Evolutionary conservation across 2,888 invertebrate species (phyloP), one percentile per base, ranked within the genome.

Genomic region (Nomada lathburiana): DNA sequence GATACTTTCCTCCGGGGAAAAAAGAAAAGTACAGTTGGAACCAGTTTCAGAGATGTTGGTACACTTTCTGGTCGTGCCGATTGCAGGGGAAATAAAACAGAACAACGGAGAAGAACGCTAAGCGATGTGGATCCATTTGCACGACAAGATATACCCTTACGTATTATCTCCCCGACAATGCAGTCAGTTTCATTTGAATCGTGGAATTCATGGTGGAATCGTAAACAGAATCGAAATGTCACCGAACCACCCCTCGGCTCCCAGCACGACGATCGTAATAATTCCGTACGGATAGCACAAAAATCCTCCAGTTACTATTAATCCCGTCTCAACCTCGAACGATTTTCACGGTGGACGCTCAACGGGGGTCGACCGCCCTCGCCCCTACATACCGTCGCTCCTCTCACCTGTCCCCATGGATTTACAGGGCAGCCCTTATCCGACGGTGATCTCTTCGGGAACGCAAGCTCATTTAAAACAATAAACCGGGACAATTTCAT

Each of bases 401-500:
- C 36, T 42, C 36, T 26, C 53, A 63, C 53, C 59, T 59, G 78
- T 75, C 75, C 36, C 80, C 26, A 47, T 82, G 85, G 86, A 90
- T 92, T 92, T 90, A 92, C 91, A 89, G 87, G 86, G 80, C 84
- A 84, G 59, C 68, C 71, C 86, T 91, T 92, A 92, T 92, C 92
- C 89, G 86, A 74, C 78, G 86, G 80, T 90, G 90, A 92, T 92
- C 92, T 92, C 89, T 88, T 88, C 88, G 88, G 88, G 89, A 88
- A 89, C 88, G 90, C 86, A 86, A 86, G 88, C 90, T 91, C 91
- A 89, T 91, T 90, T 92, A 90, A 92, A 92, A 93, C 92, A 93
- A 93, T 92, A 92, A 88, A 92, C 91, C 91, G 88, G 89, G 91
- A 92, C 90, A 91, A 91, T 93, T 93, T 91, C 90, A 93, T 93